Evolutionary conservation across 2,113 vertebrate genomes (phyloP), one percentile per base, ranked within the genome.

Genomic region (Phrynosoma blainvillii): DNA sequence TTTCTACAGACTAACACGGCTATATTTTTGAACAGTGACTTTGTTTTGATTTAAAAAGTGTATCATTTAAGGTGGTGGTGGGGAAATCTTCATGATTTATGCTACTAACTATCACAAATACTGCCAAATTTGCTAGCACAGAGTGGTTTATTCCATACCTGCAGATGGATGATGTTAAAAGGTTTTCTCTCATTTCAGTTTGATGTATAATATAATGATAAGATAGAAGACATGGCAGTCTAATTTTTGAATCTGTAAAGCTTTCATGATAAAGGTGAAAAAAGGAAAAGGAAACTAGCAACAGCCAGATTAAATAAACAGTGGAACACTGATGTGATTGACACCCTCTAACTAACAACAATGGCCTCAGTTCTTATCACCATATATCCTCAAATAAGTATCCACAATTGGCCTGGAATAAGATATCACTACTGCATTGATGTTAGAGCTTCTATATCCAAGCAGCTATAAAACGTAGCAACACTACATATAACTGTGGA

Each of bases 201-300:
- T 82, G 73, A 83, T 65, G 62, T 83, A 54, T 77, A 70, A 68
- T 88, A 73, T 83, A 56, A 88, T 77, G 73, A 88, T 84, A 77
- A 88, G 81, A 23, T 18, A 77, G 87, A 78, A 87, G 82, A 83
- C 74, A 83, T 83, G 87, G 47, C 81, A 83, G 87, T 76, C 62
- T 88, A 66, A 54, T 88, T 83, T 76, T 77, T 77, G 42, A 76
- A 82, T 82, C 71, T 83, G 80, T 18, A 83, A 66, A 56, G 4
- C n/a, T 77, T 82, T 36, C 73, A 54, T 47, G 81, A 84, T 84
- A 83, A 56, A 30, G 62, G 23, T 80, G 54, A 47, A 4, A 36
- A 76, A 66, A 21, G 23, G 20, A 73, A 73, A 73, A 25, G 7
- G 14, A 73, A 68, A 79, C 40, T 79, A 9, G 10, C 42, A 68